Evolutionary conservation across 2,797 vertebrate species (phyloP).

Genomic region (Muraenolepis orangiensis): DNA sequence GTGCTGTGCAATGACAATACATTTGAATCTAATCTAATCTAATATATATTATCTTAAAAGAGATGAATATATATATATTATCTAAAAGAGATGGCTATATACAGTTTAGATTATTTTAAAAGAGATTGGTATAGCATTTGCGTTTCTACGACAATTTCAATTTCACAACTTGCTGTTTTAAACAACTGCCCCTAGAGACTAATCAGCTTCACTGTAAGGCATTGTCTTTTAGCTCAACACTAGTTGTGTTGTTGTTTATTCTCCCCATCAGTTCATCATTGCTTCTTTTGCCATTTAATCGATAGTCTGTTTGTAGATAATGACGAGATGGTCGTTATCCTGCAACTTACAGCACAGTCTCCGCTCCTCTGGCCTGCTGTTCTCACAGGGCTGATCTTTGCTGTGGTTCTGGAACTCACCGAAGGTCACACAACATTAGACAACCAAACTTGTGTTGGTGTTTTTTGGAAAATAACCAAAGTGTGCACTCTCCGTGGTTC

Average conservation of each 20-base stretch:
- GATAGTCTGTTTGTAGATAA: neutral
- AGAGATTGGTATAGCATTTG: neutral
- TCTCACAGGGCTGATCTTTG: neutral
- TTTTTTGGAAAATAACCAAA: too few relatives aligned
- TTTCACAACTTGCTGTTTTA: neutral
- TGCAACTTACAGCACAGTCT: neutral
- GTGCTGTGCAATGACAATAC: too few relatives aligned
- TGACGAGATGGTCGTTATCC: neutral
- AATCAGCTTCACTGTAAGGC: neutral
- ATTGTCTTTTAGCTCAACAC: neutral
- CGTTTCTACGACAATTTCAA: neutral
- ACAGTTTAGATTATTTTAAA: neutral
- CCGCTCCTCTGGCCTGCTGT: neutral
- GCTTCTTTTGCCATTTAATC: neutral
- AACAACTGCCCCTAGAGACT: too few relatives aligned
- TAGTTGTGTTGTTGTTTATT: too few relatives aligned
- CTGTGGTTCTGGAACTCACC: neutral
- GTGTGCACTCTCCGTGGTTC: neutral
- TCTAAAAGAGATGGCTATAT: too few relatives aligned
- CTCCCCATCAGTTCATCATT: neutral
- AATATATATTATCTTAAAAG: too few relatives aligned
- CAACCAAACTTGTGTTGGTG: neutral
- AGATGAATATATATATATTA: too few relatives aligned
- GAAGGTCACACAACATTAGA: neutral
- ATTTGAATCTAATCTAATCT: too few relatives aligned